Base-by-base conservation (phyloP, 2,888 invertebrate species). In the Malachius bipustulatus region DNA sequence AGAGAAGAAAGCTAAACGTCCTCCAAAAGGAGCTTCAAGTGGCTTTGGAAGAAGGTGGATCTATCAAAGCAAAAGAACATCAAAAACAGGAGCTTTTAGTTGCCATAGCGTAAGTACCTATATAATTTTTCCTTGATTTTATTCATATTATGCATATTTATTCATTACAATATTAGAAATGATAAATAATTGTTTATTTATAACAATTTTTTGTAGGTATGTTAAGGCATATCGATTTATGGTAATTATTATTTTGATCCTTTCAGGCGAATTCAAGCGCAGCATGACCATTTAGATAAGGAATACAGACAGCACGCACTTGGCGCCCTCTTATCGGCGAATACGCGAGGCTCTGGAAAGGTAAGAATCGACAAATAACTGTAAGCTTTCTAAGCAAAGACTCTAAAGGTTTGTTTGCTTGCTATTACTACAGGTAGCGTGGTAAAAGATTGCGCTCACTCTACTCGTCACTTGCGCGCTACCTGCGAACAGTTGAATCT, bases 201-300 rank as follows among this genome's bases (percentile, higher is more conserved):
- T n/a, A n/a, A n/a, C n/a, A n/a, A n/a, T n/a, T n/a, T n/a, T n/a
- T n/a, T n/a, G n/a, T n/a, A n/a, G n/a, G n/a, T n/a, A n/a, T n/a
- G n/a, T n/a, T n/a, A n/a, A n/a, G n/a, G n/a, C n/a, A n/a, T n/a
- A n/a, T n/a, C n/a, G n/a, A n/a, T n/a, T n/a, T n/a, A n/a, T n/a
- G n/a, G n/a, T n/a, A n/a, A n/a, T n/a, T n/a, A n/a, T n/a, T n/a
- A n/a, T n/a, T n/a, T n/a, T n/a, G n/a, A n/a, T n/a, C n/a, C n/a
- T 69, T 67, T 34, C 64, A 78, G 77, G 44, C 73, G 76, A 47
- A 77, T 78, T 45, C 77, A 77, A 60, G 70, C 73, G 38, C 77
- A 78, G 50, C 72, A 77, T 53, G 73, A 77, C 50, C 75, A 76
- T 46, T 63, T 78, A 50, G 77, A 78, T 48, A 72, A 75, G 50